Evolutionary conservation across 2,888 invertebrate genomes (phyloP).

Genomic region (Punctoribates punctum): DNA sequence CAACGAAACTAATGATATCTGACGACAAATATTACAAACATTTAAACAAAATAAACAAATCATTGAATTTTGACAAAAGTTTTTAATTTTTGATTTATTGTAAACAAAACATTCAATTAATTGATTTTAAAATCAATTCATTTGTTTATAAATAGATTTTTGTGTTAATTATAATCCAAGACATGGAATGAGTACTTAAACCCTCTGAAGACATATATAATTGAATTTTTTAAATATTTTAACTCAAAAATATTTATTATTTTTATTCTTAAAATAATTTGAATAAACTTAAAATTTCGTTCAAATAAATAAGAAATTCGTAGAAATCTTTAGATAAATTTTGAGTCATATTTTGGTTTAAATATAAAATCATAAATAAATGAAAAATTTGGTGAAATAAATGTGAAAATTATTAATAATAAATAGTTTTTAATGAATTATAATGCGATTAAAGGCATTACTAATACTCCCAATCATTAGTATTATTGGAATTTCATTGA

Average conservation of each 20-base stretch:
- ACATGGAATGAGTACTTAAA: background rate
- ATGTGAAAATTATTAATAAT: background rate
- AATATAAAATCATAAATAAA: background rate
- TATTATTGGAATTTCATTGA: slow-evolving; percentile 20
- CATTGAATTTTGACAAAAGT: background rate
- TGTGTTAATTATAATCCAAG: background rate
- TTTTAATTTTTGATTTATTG: background rate
- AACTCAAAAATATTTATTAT: slow-evolving; percentile 1
- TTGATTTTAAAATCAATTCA: too few relatives aligned
- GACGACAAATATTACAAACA: background rate
- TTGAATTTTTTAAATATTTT: background rate
- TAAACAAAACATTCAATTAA: background rate
- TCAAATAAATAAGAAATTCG: background rate
- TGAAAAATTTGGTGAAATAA: background rate
- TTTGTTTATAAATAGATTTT: too few relatives aligned
- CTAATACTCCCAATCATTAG: slow-evolving; percentile 24
- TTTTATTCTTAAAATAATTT: background rate
- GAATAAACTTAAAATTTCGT: background rate
- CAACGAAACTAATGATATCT: background rate
- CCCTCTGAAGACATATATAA: background rate
- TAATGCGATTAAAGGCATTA: slow-evolving; percentile 30
- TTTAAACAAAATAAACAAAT: background rate
- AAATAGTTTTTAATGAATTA: background rate
- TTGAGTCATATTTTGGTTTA: background rate
- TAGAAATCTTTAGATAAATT: background rate